A percentile compares a stretch with the other conserved stretches of the same genome.
These are phyloP conservation scores for Coboldia fuscipes DNA, from an alignment of 1,140 invertebrate genomes.

Conservation along the genomic window DNA sequence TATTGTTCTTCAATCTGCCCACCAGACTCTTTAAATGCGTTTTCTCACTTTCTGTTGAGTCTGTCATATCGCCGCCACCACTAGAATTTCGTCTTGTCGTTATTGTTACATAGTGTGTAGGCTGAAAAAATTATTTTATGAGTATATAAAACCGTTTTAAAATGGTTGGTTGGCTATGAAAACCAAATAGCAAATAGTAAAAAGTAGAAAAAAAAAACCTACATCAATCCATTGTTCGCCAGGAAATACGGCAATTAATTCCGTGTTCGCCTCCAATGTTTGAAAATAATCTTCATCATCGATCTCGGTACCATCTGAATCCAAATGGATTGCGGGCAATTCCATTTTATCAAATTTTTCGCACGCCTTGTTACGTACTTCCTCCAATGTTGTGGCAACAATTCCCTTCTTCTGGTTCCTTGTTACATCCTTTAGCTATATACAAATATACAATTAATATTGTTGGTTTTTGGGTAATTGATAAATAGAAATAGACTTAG, in stretches of 20 bases:
- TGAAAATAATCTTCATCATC: conserved; percentile 76
- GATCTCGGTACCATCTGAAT: conserved; percentile 69
- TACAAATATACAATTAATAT: neutral
- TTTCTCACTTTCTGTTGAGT: conserved; percentile 23
- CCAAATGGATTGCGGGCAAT: conserved; percentile 51
- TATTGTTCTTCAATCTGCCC: conserved; percentile 48
- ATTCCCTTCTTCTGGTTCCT: conserved; percentile 60
- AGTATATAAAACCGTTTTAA: no score
- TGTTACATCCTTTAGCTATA: conserved; percentile 31
- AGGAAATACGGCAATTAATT: conserved; percentile 52
- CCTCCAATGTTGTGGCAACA: conserved; percentile 50
- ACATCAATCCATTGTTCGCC: conserved; percentile 46
- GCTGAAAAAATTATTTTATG: conserved; percentile 14
- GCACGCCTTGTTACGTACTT: conserved; percentile 43
- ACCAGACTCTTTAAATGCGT: conserved; percentile 37
- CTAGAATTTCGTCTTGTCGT: conserved; percentile 28
- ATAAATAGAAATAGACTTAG: no score
- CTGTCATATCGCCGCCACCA: conserved; percentile 42
- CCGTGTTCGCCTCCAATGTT: conserved; percentile 59
- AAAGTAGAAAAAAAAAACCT: no score
- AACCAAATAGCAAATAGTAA: no score
- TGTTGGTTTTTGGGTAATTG: no score
- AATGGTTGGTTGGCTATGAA: no score
- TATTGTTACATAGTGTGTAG: conserved; percentile 20
- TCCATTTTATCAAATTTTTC: conserved; percentile 39